Conservation (phyloP, 2,797 vertebrate species). For the Notolepis coatsorum region DNA sequence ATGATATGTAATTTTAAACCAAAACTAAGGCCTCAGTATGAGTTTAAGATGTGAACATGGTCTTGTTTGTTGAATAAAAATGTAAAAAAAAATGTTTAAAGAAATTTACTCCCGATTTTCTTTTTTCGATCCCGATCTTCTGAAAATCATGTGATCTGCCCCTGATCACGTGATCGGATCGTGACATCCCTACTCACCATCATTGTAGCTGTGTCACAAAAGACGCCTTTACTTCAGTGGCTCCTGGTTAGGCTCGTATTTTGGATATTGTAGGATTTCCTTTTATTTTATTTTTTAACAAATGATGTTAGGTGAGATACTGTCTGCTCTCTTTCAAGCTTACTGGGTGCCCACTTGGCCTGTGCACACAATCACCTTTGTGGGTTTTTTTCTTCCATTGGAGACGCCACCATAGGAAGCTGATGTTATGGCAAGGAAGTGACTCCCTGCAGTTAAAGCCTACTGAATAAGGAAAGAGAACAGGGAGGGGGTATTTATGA, state of each 20-base stretch:
- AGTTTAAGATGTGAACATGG: too few relatives aligned
- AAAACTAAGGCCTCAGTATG: too few relatives aligned
- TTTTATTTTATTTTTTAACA: constrained; percentile 6
- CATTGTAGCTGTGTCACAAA: too few relatives aligned
- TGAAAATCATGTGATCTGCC: too few relatives aligned
- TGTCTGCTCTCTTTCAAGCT: constrained; percentile 45
- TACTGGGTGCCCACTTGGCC: constrained; percentile 56
- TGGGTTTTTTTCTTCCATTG: constrained; percentile 35
- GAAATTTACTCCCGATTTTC: too few relatives aligned
- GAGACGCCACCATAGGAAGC: constrained; percentile 72
- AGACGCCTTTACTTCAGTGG: background rate
- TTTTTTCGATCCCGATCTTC: too few relatives aligned
- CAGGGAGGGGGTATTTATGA: constrained; percentile 59
- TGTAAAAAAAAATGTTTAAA: too few relatives aligned
- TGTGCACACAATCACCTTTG: constrained; percentile 46
- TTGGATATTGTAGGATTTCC: background rate
- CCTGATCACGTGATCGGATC: too few relatives aligned
- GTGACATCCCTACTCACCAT: too few relatives aligned
- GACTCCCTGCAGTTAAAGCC: constrained; percentile 69
- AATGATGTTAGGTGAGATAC: constrained; percentile 35
- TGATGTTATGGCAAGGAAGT: constrained; percentile 77
- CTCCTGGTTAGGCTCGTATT: background rate
- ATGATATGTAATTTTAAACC: too few relatives aligned
- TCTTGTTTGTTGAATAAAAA: too few relatives aligned
- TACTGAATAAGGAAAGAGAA: constrained; percentile 52